Evolutionary conservation across 2,888 invertebrate species (phyloP).

Genomic region (Branchipolynoe longqiensis): DNA sequence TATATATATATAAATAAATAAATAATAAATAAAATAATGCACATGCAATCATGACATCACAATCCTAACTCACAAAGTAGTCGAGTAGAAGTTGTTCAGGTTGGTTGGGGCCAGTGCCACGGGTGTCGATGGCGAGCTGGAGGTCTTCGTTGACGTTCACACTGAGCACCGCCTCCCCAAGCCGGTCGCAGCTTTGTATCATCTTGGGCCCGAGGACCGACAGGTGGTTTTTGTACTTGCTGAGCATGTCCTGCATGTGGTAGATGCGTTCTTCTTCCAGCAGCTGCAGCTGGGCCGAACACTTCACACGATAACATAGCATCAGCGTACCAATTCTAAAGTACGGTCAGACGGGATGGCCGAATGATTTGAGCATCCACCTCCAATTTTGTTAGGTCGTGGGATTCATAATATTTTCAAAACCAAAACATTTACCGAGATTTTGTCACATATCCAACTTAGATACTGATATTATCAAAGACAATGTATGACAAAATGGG

Average conservation of each 20-base stretch:
- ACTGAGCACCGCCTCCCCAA: slow-evolving; percentile 86
- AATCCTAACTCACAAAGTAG: slow-evolving; percentile 89
- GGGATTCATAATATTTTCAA: too few species aligned
- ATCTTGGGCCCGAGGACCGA: slow-evolving; percentile 89
- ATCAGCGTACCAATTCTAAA: too few species aligned
- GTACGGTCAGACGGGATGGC: too few species aligned
- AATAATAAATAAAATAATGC: too few species aligned
- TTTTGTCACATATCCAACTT: too few species aligned
- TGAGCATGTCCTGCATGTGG: slow-evolving; percentile 88
- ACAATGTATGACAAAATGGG: too few species aligned
- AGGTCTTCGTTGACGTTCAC: slow-evolving; percentile 86
- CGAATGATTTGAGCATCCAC: too few species aligned
- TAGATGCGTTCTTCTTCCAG: slow-evolving; percentile 94
- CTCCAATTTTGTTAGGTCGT: too few species aligned
- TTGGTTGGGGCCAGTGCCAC: slow-evolving; percentile 87
- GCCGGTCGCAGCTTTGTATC: slow-evolving; percentile 86
- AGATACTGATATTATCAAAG: too few species aligned
- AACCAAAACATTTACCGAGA: too few species aligned
- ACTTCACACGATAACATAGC: slow-evolving; percentile 81
- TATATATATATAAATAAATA: too few species aligned
- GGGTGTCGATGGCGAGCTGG: slow-evolving; percentile 85
- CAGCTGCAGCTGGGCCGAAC: slow-evolving; percentile 92
- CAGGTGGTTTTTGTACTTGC: slow-evolving; percentile 84
- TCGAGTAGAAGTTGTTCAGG: slow-evolving; percentile 94
- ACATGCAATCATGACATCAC: too few species aligned